Percentiles rank a stretch among this genome's conserved stretches.
phyloP scores from a whole-genome alignment of 2,888 invertebrate species.

The Hylaea fasciaria region DNA sequence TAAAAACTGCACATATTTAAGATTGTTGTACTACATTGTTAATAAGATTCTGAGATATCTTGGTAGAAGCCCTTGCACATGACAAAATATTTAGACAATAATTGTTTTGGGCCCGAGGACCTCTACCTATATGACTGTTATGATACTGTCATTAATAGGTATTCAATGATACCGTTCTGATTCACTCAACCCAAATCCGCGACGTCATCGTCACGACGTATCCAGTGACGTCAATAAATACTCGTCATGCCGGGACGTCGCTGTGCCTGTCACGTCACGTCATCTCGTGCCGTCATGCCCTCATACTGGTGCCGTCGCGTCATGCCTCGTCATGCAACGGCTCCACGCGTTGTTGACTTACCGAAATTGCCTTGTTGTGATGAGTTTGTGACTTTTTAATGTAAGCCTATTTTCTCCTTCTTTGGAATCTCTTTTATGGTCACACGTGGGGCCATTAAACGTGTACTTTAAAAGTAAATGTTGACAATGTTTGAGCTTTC shows the following conservation, averaged over 20 bases:
- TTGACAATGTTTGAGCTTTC: constrained; percentile 10
- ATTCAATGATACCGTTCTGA: constrained; percentile 33
- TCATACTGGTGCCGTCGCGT: constrained; percentile 61
- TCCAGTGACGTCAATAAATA: constrained; percentile 63
- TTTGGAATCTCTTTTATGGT: constrained; percentile 51
- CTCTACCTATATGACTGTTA: too few species aligned
- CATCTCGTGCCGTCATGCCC: constrained; percentile 41
- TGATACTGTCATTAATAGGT: too few species aligned
- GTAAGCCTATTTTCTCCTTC: constrained; percentile 54
- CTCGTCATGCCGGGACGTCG: constrained; percentile 52
- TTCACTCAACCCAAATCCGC: constrained; percentile 39
- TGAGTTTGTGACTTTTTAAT: constrained; percentile 59
- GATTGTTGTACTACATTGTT: too few species aligned
- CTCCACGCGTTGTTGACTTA: constrained; percentile 70
- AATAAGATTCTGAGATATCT: too few species aligned
- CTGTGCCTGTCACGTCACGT: constrained; percentile 58
- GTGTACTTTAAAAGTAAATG: constrained; percentile 10
- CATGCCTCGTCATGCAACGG: constrained; percentile 61
- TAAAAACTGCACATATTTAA: too few species aligned
- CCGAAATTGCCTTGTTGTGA: constrained; percentile 67
- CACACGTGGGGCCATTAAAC: constrained; percentile 30
- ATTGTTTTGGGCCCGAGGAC: too few species aligned
- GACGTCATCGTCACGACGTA: constrained; percentile 46
- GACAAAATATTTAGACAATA: too few species aligned
- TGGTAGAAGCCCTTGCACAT: too few species aligned